phyloP scores from a whole-genome alignment of 2,888 invertebrate species.

The Sinopyrophorus schimmeli region DNA sequence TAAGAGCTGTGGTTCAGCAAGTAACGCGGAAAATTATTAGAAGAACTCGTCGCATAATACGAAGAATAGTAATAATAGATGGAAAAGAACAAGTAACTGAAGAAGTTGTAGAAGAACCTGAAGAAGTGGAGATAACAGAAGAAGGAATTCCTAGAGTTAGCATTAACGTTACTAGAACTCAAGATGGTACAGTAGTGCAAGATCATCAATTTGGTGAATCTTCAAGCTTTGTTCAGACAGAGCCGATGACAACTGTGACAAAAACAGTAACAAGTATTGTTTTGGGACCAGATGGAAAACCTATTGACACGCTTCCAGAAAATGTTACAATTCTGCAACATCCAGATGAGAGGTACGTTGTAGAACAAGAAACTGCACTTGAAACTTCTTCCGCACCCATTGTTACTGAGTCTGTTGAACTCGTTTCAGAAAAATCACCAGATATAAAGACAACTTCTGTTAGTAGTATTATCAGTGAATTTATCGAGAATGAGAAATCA shows the following conservation, averaged over 20 bases:
- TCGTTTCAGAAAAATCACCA: constrained; percentile 36
- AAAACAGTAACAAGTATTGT: constrained; percentile 39
- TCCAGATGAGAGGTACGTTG: constrained; percentile 49
- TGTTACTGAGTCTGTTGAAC: constrained; percentile 36
- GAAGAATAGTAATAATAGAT: constrained; percentile 75
- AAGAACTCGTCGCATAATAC: constrained; percentile 74
- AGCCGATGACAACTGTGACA: constrained; percentile 36
- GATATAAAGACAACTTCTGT: constrained; percentile 28
- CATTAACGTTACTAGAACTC: constrained; percentile 66
- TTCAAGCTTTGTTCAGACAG: constrained; percentile 40
- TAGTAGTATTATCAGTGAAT: constrained; percentile 26
- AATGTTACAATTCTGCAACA: constrained; percentile 31
- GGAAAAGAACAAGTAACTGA: constrained; percentile 84
- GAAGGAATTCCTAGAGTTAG: constrained; percentile 73
- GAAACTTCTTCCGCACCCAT: constrained; percentile 43
- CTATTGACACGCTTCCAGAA: constrained; percentile 33
- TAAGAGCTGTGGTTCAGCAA: constrained; percentile 80
- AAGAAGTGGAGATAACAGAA: constrained; percentile 69
- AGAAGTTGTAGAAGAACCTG: constrained; percentile 84
- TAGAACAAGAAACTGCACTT: constrained; percentile 46
- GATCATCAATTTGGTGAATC: constrained; percentile 52
- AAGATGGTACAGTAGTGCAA: constrained; percentile 53
- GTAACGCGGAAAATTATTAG: constrained; percentile 77
- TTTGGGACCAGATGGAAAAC: constrained; percentile 41
- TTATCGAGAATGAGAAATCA: constrained; percentile 30